A percentile compares a stretch with the other conserved stretches of the same genome.
These are phyloP conservation scores for Aleiodes sp. DNA, from an alignment of 1,140 invertebrate genomes.

Conservation along the genomic window DNA sequence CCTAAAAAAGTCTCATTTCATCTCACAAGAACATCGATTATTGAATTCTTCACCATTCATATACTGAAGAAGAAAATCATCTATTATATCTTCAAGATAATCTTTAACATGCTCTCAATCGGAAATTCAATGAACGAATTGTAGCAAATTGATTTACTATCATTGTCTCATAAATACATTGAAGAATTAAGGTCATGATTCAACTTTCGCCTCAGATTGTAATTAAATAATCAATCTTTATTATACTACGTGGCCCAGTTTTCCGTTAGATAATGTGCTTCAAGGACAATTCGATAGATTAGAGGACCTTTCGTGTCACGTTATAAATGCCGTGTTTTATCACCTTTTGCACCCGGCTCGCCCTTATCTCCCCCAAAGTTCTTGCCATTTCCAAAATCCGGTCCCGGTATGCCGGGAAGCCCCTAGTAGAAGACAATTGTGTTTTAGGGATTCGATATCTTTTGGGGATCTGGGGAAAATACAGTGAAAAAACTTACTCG, in stretches of 20 bases:
- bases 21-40: neutral
- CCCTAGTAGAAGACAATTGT: slow-evolving; percentile 22
- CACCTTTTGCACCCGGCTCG: slow-evolving; percentile 58
- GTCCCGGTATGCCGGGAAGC: slow-evolving; percentile 46
- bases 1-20: slow-evolving; percentile 39
- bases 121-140: slow-evolving; percentile 34
- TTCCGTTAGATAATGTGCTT: neutral
- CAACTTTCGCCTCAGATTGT: neutral
- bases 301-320: slow-evolving; percentile 53
- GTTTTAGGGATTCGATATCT: neutral
- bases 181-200: neutral
- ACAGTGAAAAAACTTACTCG: neutral
- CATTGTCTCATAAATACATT: slow-evolving; percentile 18
- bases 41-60: too few relatives aligned
- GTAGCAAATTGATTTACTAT: slow-evolving; percentile 52
- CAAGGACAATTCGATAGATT: neutral
- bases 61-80: too few relatives aligned
- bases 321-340: slow-evolving; percentile 52
- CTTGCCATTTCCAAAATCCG: slow-evolving; percentile 56
- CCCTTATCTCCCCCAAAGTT: slow-evolving; percentile 60
- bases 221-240: slow-evolving; percentile 25
- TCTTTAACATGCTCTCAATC: too few relatives aligned
- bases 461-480: neutral
- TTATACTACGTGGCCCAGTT: too few relatives aligned
- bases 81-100: too few relatives aligned